Conservation (phyloP, 1,140 invertebrate species). For the Drosophila micromelanica region DNA sequence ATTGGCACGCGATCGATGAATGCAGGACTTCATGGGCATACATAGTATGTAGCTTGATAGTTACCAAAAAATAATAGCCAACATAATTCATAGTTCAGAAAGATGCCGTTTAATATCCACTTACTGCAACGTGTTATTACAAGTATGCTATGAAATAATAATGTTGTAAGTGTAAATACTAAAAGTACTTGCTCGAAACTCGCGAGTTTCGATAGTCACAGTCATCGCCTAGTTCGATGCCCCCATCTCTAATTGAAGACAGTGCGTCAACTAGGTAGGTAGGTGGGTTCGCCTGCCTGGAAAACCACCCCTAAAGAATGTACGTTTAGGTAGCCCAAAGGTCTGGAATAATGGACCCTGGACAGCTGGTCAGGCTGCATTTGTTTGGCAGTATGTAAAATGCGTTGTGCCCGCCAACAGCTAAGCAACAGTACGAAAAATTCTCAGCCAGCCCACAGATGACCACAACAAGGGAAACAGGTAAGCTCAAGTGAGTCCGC, state of each 20-base stretch:
- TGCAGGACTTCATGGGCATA: too few species aligned
- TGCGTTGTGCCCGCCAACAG: slow-evolving; percentile 29
- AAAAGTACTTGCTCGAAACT: neutral
- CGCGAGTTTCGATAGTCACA: slow-evolving; percentile 9
- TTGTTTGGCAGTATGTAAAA: slow-evolving; percentile 53
- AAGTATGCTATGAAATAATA: neutral
- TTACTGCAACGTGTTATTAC: neutral
- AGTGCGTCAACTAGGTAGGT: slow-evolving; percentile 41
- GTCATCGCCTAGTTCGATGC: neutral
- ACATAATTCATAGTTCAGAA: neutral
- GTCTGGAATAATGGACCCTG: slow-evolving; percentile 33
- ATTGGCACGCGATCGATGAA: too few species aligned
- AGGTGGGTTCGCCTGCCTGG: slow-evolving; percentile 39
- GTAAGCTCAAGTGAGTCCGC: slow-evolving; percentile 31
- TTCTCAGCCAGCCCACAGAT: slow-evolving; percentile 28
- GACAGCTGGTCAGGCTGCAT: slow-evolving; percentile 41
- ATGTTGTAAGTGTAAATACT: neutral
- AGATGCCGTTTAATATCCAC: neutral
- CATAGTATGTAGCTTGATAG: too few species aligned
- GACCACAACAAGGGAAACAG: slow-evolving; percentile 50
- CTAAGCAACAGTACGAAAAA: slow-evolving; percentile 19
- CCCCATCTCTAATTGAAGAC: slow-evolving; percentile 42
- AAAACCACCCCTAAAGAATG: slow-evolving; percentile 68
- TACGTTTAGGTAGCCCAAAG: slow-evolving; percentile 37
- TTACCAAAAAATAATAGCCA: too few species aligned